Percentiles rank a stretch among this genome's conserved stretches.
These are phyloP conservation scores for Stercorarius parasiticus DNA, from an alignment of 2,113 vertebrate species.

Conservation along the genomic window DNA sequence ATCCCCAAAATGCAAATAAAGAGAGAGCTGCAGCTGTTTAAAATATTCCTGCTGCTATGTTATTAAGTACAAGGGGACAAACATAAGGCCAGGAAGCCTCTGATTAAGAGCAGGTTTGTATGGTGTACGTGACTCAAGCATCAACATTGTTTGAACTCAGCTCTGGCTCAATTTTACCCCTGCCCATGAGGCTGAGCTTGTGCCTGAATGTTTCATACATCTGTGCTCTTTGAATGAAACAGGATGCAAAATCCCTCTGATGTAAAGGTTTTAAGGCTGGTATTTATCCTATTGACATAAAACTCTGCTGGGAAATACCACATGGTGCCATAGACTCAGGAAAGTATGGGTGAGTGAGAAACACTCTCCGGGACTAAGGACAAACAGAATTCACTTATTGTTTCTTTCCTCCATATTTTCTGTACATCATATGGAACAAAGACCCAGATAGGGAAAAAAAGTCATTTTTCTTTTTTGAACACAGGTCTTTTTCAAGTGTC, in stretches of 20 bases:
- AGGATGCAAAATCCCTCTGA: neutral
- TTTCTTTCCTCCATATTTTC: neutral
- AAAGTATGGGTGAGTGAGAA: neutral
- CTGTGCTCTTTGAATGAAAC: neutral
- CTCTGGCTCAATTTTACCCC: neutral
- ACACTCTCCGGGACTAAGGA: neutral
- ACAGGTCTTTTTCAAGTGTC: neutral
- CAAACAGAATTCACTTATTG: neutral
- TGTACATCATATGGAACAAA: neutral
- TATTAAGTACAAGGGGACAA: neutral
- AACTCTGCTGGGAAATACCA: neutral
- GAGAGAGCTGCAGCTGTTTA: neutral
- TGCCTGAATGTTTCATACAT: neutral
- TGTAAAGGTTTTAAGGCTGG: neutral
- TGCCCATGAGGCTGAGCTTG: neutral
- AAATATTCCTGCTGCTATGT: neutral
- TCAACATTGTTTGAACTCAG: neutral
- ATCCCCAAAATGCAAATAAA: conserved; percentile 5
- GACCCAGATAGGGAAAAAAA: neutral
- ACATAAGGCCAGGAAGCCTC: neutral
- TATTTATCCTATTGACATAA: neutral
- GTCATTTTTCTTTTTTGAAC: neutral
- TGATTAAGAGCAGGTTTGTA: conserved; percentile 4
- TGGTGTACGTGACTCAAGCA: neutral
- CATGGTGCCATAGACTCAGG: neutral